Percentiles rank a stretch among this genome's conserved stretches.
phyloP scores from a whole-genome alignment of 2,113 vertebrate species.

The Regulus satrapa region DNA sequence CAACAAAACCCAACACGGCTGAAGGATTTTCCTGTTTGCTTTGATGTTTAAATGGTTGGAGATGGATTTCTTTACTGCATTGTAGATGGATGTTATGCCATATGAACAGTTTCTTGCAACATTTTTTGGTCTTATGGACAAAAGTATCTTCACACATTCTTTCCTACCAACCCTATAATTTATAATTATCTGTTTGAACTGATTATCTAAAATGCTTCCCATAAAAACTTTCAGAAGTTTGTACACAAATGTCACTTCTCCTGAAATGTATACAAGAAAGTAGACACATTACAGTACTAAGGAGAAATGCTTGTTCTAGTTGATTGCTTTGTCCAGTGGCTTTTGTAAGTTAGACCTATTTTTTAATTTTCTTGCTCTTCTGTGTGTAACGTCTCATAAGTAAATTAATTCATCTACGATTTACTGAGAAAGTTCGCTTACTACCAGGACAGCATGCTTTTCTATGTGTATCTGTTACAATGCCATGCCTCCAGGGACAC shows the following conservation, averaged over 20 bases:
- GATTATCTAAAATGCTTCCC: neutral
- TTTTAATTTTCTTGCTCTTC: neutral
- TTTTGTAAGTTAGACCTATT: neutral
- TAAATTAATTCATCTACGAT: neutral
- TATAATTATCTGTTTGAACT: neutral
- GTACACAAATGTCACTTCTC: neutral
- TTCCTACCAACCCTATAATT: neutral
- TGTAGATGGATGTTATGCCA: neutral
- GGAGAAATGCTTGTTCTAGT: neutral
- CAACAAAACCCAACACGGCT: rapidly evolving
- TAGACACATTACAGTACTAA: neutral
- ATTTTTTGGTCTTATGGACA: neutral
- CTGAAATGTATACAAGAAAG: neutral
- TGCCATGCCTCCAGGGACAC: rapidly evolving
- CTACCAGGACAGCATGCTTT: neutral
- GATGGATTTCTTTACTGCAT: neutral
- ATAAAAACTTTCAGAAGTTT: neutral
- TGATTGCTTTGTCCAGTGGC: neutral
- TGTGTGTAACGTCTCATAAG: neutral
- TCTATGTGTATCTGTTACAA: neutral
- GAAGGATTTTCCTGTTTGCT: neutral
- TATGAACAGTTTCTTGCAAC: neutral
- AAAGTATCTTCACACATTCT: neutral
- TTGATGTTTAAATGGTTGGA: neutral
- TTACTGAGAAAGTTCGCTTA: neutral